A percentile compares a stretch with the other conserved stretches of the same genome.
These are phyloP conservation scores for Athene noctua DNA, from an alignment of 2,113 vertebrate species.

Conservation along the genomic window DNA sequence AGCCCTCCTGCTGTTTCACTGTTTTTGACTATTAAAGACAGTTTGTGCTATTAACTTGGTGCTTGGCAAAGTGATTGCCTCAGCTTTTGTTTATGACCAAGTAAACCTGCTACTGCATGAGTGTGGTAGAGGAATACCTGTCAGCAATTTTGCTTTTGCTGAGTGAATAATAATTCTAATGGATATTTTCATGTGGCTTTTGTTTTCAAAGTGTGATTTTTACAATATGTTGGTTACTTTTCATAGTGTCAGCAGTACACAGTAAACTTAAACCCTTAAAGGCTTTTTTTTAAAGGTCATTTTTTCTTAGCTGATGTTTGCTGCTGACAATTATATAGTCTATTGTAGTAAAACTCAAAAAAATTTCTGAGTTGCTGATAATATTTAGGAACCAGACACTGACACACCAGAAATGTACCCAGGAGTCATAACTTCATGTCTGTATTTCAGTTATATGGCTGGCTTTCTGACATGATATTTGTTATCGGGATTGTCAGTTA, in stretches of 20 bases:
- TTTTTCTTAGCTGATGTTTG: neutral
- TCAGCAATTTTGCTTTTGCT: conserved; percentile 8
- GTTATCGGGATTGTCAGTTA: neutral
- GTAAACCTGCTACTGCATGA: neutral
- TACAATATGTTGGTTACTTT: neutral
- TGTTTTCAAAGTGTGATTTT: neutral
- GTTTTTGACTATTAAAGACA: conserved; percentile 48
- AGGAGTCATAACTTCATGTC: neutral
- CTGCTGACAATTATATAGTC: neutral
- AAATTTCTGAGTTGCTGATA: neutral
- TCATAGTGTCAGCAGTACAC: neutral
- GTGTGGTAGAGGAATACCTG: neutral
- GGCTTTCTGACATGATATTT: neutral
- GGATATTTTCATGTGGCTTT: neutral
- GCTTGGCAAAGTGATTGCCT: conserved; percentile 26
- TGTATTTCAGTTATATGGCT: neutral
- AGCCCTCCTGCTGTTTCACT: conserved; percentile 1
- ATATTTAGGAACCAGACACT: neutral
- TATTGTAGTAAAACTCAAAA: neutral
- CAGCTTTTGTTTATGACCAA: conserved; percentile 11
- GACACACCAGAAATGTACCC: neutral
- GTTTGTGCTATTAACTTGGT: conserved; percentile 18
- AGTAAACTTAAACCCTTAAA: neutral
- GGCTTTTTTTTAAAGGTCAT: neutral
- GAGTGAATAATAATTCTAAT: neutral